Evolutionary conservation across 2,888 invertebrate species (phyloP).

Genomic region (Tipula helvola): DNA sequence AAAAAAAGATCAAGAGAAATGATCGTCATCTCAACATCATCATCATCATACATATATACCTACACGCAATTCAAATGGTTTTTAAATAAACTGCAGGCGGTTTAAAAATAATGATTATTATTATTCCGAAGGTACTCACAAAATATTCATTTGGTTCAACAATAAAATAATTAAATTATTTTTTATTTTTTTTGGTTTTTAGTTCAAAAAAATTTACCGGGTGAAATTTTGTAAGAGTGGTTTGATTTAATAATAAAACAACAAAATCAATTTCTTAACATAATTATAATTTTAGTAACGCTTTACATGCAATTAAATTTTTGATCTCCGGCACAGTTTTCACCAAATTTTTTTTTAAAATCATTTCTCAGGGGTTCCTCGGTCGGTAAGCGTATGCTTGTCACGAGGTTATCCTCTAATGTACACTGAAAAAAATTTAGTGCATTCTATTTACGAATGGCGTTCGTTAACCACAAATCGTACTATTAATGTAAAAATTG

Average conservation of each 20-base stretch:
- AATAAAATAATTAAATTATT: neutral
- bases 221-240: neutral
- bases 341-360: neutral
- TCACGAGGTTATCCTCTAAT: neutral
- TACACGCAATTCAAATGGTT: neutral
- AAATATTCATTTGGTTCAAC: neutral
- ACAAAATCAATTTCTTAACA: neutral
- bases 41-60: neutral
- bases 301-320: neutral
- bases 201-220: neutral
- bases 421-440: no score
- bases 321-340: neutral
- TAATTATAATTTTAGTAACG: neutral
- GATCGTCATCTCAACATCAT: neutral
- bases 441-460: no score
- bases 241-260: neutral
- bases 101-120: neutral
- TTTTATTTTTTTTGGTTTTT: neutral
- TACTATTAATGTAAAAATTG: no score
- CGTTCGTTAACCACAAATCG: no score
- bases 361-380: neutral
- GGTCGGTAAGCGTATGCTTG: neutral
- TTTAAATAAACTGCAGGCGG: slow-evolving; percentile 8
- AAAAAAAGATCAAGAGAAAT: neutral
- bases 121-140: neutral